phyloP scores from a whole-genome alignment of 2,797 vertebrate species.

The Trichosurus vulpecula region DNA sequence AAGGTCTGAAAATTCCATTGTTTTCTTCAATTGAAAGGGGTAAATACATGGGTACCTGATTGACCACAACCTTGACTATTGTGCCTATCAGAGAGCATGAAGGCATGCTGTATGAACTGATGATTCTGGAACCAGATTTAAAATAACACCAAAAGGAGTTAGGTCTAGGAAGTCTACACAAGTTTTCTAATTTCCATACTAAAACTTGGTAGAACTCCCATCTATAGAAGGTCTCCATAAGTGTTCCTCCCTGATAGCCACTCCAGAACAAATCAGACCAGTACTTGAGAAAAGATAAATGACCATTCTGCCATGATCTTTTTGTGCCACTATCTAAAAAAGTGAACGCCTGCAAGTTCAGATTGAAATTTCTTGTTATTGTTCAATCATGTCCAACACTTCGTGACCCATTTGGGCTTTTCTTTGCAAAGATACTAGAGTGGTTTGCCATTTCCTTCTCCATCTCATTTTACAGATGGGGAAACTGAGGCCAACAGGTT shows the following conservation, averaged over 20 bases:
- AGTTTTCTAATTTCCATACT: background rate
- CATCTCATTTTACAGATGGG: conserved; percentile 25
- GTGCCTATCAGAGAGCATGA: background rate
- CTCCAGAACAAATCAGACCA: background rate
- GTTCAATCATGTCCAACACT: background rate
- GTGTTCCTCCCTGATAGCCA: background rate
- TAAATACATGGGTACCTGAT: no score
- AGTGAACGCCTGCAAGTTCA: background rate
- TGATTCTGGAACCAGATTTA: background rate
- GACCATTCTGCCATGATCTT: background rate
- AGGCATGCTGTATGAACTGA: background rate
- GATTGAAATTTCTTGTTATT: background rate
- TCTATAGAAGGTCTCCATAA: background rate
- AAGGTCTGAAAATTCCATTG: background rate
- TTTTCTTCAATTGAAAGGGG: background rate
- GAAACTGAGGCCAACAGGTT: background rate
- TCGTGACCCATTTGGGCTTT: no score
- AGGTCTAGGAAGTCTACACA: background rate
- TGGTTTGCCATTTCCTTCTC: background rate
- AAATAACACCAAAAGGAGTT: background rate
- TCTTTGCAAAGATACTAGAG: background rate
- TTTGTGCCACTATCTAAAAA: background rate
- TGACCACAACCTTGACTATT: background rate
- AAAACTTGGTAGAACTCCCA: background rate
- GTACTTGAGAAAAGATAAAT: background rate